A percentile compares a stretch with the other conserved stretches of the same genome.
Conservation (phyloP, 1,140 invertebrate genomes). For the Rhopalosiphum maidis region DNA sequence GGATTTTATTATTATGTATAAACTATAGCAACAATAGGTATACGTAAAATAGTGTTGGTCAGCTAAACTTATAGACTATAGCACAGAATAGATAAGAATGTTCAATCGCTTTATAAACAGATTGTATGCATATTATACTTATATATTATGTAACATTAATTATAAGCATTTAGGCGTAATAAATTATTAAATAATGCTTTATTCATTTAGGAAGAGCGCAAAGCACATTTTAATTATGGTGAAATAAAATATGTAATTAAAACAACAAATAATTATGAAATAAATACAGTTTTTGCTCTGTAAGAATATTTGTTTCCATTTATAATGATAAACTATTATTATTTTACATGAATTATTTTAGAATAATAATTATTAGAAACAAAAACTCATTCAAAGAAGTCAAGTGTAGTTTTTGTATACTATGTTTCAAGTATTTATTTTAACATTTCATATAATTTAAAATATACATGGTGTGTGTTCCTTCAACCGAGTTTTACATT, state of each 20-base stretch:
- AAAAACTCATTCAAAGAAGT: slow-evolving; percentile 20
- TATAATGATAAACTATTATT: slow-evolving; percentile 27
- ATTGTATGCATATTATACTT: neutral
- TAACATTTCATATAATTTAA: slow-evolving; percentile 18
- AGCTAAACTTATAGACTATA: neutral
- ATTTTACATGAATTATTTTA: neutral
- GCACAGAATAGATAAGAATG: neutral
- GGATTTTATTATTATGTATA: neutral
- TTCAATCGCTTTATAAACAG: neutral
- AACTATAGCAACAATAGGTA: neutral
- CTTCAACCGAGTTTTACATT: neutral
- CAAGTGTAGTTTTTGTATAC: slow-evolving; percentile 11
- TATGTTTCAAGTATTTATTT: slow-evolving; percentile 20
- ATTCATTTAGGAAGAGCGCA: neutral
- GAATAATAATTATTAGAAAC: slow-evolving; percentile 34
- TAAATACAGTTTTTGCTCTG: neutral
- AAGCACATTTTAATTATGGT: neutral
- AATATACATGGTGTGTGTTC: neutral
- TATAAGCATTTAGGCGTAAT: neutral
- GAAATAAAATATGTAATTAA: slow-evolving; percentile 32
- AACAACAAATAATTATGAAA: slow-evolving; percentile 13
- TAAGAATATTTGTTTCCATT: neutral
- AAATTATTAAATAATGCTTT: neutral
- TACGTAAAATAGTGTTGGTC: neutral
- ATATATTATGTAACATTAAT: neutral